Conservation (phyloP, 2,113 vertebrate genomes). For the Proteles cristata region DNA sequence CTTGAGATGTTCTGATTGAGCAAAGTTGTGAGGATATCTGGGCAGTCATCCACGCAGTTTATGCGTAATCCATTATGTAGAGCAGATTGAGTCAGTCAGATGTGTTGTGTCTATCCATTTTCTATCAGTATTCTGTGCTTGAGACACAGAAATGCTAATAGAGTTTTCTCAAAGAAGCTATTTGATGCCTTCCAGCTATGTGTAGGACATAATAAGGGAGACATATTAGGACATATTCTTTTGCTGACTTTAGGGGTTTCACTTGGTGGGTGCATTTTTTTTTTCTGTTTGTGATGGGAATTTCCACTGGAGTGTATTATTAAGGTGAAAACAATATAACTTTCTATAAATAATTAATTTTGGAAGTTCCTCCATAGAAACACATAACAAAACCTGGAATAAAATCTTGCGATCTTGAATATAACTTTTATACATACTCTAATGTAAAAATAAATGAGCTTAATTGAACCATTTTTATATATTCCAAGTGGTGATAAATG, state of each 20-base stretch:
- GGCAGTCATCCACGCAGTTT: not conserved
- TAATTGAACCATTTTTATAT: not conserved
- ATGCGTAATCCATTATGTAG: not conserved
- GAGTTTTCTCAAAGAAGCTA: not conserved
- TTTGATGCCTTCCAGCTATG: not conserved
- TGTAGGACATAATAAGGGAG: not conserved
- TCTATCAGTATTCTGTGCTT: not conserved
- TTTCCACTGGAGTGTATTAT: not conserved
- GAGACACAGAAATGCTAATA: not conserved
- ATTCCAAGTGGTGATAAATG: not conserved
- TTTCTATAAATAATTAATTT: not conserved
- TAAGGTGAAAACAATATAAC: not conserved
- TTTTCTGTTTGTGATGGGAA: not conserved
- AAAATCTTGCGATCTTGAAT: not conserved
- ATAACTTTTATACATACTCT: not conserved
- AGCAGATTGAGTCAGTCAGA: not conserved
- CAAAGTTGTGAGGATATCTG: not conserved
- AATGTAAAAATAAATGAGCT: not conserved
- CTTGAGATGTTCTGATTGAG: not conserved
- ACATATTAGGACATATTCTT: not conserved
- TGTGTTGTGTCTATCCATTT: not conserved
- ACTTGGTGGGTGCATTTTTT: not conserved
- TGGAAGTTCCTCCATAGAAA: not conserved
- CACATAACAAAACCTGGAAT: not conserved
- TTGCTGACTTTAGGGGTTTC: not conserved